Base-by-base conservation (phyloP, 1,140 invertebrate species). In the Drosophila pectinifera region DNA sequence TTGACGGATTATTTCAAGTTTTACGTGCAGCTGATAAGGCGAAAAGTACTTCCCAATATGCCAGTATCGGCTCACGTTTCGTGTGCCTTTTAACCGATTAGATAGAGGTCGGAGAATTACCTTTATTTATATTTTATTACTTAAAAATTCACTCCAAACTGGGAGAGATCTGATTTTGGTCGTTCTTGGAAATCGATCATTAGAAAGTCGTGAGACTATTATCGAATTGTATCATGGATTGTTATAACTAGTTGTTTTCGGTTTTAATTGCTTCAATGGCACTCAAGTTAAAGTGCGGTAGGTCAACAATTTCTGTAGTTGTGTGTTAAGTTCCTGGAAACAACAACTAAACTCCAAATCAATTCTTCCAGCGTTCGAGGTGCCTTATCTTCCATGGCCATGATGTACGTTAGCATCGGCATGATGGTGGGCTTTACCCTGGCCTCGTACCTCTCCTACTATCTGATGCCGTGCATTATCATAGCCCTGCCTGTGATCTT, bases 321-420 rank as follows among this genome's bases (percentile, higher is more conserved):
- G n/a, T n/a, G n/a, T n/a, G n/a, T n/a, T n/a, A n/a, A n/a, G n/a
- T n/a, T n/a, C n/a, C n/a, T n/a, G n/a, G n/a, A n/a, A n/a, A n/a
- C n/a, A n/a, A n/a, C n/a, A n/a, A n/a, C n/a, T n/a, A n/a, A n/a
- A n/a, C n/a, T n/a, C n/a, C n/a, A n/a, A n/a, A n/a, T n/a, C n/a
- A n/a, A n/a, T n/a, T n/a, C n/a, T n/a, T n/a, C n/a, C n/a, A n/a
- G n/a, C n/a, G n/a, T n/a, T n/a, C n/a, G n/a, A n/a, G n/a, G n/a
- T n/a, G 78, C 73, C 13, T 24, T 91, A 16, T 81, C 85, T 8
- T 91, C 90, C n/a, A 56, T 91, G 51, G 69, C 78, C 42, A 77
- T 83, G 62, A 79, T 91, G 65, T 70, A 77, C 41, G 70, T 90
- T 43, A 77, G 77, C 73, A 26, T 78, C 20, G 90, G 90, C 18